Evolutionary conservation across 2,113 vertebrate genomes (phyloP).

Genomic region (Origma solitaria): DNA sequence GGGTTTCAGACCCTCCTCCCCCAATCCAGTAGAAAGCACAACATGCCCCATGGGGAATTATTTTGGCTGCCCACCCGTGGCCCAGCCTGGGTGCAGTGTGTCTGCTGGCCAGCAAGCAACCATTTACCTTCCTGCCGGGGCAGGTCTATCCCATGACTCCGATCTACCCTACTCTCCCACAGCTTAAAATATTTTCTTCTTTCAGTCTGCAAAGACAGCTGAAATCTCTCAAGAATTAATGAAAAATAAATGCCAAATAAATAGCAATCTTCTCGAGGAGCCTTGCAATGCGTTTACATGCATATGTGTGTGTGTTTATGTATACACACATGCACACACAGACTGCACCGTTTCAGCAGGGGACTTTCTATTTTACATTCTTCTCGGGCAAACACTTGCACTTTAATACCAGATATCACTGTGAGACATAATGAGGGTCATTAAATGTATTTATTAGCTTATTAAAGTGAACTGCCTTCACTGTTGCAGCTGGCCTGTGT

Average conservation of each 20-base stretch:
- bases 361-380: slow-evolving; percentile 35
- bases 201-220: background rate
- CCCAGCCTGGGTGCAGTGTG: background rate
- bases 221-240: slow-evolving; percentile 1
- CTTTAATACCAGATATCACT: slow-evolving; percentile 61
- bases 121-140: background rate
- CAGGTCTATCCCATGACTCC: background rate
- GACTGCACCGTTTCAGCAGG: background rate
- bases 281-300: background rate
- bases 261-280: background rate
- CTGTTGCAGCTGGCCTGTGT: slow-evolving; percentile 56
- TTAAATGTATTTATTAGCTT: slow-evolving; percentile 67
- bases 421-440: slow-evolving; percentile 59
- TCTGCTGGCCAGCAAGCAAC: background rate
- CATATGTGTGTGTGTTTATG: background rate
- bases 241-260: background rate
- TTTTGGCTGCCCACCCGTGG: background rate
- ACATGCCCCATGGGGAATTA: too few relatives aligned
- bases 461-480: slow-evolving; percentile 57
- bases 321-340: background rate
- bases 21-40: background rate
- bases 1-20: background rate
- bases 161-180: background rate
- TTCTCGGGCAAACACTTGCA: slow-evolving; percentile 16
- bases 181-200: background rate